Conservation (phyloP, 2,113 vertebrate genomes). For the Pagrus major region DNA sequence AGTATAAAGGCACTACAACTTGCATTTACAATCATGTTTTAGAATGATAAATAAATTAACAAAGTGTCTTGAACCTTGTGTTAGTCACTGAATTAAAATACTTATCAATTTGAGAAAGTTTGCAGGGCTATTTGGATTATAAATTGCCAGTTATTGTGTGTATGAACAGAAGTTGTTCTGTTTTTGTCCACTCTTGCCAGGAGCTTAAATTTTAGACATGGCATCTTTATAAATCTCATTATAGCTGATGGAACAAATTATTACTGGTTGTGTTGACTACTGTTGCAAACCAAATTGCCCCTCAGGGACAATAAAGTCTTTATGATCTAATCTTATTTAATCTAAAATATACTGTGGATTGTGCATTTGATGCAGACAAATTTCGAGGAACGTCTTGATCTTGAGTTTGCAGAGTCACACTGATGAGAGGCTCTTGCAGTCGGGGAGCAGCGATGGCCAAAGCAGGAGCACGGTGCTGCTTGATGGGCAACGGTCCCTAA, state of each 20-base stretch:
- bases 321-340: too few species aligned
- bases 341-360: not conserved
- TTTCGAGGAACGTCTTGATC: not conserved
- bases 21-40: not conserved
- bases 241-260: too few species aligned
- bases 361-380: conserved; percentile 14
- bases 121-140: not conserved
- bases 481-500: not conserved
- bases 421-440: conserved; percentile 4
- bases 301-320: too few species aligned
- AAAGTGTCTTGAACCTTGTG: not conserved
- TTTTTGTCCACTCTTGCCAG: not conserved
- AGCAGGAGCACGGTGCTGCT: conserved; percentile 1
- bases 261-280: too few species aligned
- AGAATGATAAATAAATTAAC: not conserved
- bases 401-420: conserved; percentile 21
- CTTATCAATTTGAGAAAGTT: not conserved
- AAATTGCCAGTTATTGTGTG: not conserved
- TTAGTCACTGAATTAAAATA: not conserved
- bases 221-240: conserved; percentile 7
- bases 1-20: not conserved
- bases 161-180: not conserved
- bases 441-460: not conserved
- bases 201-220: not conserved
- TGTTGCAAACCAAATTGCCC: too few species aligned